Evolutionary conservation across 1,140 invertebrate genomes (phyloP), one percentile per base, ranked within the genome.

Genomic region (Mycetomoellerius zeteki): DNA sequence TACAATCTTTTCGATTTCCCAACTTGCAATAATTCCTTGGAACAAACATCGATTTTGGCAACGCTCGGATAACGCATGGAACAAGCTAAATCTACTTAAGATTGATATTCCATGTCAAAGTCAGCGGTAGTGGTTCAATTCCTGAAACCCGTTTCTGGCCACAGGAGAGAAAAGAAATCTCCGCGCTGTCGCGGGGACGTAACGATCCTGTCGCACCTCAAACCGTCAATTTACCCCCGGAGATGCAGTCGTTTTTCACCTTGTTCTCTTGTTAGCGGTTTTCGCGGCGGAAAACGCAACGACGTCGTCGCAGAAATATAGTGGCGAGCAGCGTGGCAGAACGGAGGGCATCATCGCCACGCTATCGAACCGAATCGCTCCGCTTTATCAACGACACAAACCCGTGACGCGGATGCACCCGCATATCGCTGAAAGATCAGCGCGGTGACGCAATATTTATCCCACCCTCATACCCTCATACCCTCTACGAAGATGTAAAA

Each of bases 71-170:
- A 37, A 37, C 24, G 24, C 67, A 37, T 21, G 10, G 14, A 75
- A 75, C 80, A 14, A 33, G 37, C 27, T 62, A 60, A 84, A 84
- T 60, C 80, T 43, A 75, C 69, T 84, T 62, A 75, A 84, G 80
- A 84, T 75, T 84, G 80, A 84, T 84, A 84, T 73, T 84, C 69
- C 54, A n/a, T 73, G 80, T 84, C 80, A 84, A 75, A 84, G 80
- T 75, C 69, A 65, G 76, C 58, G 33, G 24, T 30, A 56, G 47
- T 69, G 77, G 69, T 84, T 72, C 69, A 75, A 84, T 75, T 60
- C 24, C 37, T 58, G 80, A 84, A 62, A 84, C 10, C 12, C 12
- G 54, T 56, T 73, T 60, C 54, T 33, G 80, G 54, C 24, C 80
- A 84, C 80, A n/a, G 54, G 69, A 62, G 80, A 56, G 77, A 81